Evolutionary conservation across 2,797 vertebrate genomes (phyloP).

Genomic region (Crenuchus spilurus): DNA sequence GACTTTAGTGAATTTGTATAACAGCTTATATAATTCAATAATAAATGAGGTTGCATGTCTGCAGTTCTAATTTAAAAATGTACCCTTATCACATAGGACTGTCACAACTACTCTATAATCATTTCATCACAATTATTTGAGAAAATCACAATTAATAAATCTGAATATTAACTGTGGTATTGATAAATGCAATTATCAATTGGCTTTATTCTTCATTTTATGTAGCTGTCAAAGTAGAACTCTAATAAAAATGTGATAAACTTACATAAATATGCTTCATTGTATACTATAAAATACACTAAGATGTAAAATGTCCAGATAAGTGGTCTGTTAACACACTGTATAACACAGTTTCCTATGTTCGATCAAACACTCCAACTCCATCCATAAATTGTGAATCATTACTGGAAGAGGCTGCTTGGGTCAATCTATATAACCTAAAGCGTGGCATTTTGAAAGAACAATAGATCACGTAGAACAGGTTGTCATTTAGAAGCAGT

Average conservation of each 20-base stretch:
- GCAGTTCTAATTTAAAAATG: too few species aligned
- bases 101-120: too few species aligned
- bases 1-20: too few species aligned
- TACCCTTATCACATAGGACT: too few species aligned
- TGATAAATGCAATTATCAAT: too few species aligned
- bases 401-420: not conserved
- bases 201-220: too few species aligned
- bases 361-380: not conserved
- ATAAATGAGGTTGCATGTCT: too few species aligned
- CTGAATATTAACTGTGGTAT: too few species aligned
- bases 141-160: too few species aligned
- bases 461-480: slow-evolving; percentile 10
- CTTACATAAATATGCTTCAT: not conserved
- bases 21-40: too few species aligned
- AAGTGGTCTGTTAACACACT: not conserved
- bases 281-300: not conserved
- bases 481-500: slow-evolving; percentile 11
- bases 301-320: not conserved
- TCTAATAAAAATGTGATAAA: not conserved
- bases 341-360: not conserved
- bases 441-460: slow-evolving; percentile 15
- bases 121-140: too few species aligned
- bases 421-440: slow-evolving; percentile 17
- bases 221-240: too few species aligned
- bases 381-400: slow-evolving; percentile 12